These are phyloP conservation scores for Channa argus DNA, from an alignment of 2,113 vertebrate species.

Conservation along the genomic window DNA sequence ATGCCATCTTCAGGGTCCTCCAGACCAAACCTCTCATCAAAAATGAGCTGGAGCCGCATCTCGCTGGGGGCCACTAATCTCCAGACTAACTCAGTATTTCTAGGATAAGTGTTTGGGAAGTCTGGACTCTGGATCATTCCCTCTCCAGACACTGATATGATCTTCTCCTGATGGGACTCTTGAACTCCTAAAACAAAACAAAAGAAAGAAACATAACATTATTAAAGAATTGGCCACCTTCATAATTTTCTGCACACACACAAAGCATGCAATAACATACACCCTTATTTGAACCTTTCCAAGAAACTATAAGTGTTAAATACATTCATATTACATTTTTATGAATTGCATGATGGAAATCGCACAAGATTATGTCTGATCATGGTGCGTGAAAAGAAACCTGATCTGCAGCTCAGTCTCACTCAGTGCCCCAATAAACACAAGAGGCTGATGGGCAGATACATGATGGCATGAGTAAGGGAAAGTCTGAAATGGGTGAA, in stretches of 20 bases:
- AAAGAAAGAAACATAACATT: background rate
- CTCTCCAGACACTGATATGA: constrained; percentile 90
- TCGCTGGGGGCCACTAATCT: constrained; percentile 89
- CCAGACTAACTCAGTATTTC: constrained; percentile 91
- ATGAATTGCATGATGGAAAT: background rate
- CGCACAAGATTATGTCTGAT: no score
- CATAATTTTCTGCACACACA: no score
- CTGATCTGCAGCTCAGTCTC: background rate
- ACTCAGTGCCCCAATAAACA: background rate
- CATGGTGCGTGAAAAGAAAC: background rate
- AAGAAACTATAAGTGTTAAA: no score
- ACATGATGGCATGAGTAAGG: no score
- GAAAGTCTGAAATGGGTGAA: no score
- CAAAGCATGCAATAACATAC: no score
- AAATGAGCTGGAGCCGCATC: constrained; percentile 93
- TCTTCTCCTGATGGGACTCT: constrained; percentile 94
- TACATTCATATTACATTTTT: no score
- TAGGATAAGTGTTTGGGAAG: constrained; percentile 93
- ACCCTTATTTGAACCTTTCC: no score
- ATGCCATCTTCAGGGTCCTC: constrained; percentile 96
- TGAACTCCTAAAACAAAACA: constrained; percentile 89
- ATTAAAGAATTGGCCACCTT: no score
- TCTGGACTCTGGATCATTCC: constrained; percentile 95
- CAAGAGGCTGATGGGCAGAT: no score
- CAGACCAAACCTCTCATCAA: constrained; percentile 95